These are phyloP conservation scores for Hexactinellida sp. DNA, from an alignment of 37 sponge, comb jelly and placozoan genomes.

Conservation along the genomic window DNA sequence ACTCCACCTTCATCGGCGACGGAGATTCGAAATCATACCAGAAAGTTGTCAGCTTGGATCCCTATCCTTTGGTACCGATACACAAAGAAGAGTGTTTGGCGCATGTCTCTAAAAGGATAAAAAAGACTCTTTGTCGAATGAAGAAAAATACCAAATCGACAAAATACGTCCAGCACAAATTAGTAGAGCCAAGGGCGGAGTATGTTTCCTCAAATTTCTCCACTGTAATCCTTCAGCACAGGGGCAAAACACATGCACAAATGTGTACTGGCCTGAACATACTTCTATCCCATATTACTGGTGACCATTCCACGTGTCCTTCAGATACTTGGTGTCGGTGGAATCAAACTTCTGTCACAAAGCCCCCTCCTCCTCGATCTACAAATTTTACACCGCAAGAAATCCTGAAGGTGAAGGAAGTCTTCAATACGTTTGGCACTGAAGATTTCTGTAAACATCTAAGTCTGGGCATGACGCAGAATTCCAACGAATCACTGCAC, in stretches of 20 bases:
- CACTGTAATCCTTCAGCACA: neutral
- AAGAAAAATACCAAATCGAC: neutral
- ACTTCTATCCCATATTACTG: neutral
- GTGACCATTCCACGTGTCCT: conserved; percentile 1
- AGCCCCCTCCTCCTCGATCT: neutral
- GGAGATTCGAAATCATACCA: neutral
- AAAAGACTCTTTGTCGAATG: neutral
- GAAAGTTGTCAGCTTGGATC: neutral
- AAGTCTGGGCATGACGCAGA: neutral
- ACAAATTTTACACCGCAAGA: neutral
- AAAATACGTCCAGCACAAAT: neutral
- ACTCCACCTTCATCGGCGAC: neutral
- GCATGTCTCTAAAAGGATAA: neutral
- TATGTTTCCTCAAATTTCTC: neutral
- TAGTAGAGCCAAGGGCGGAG: neutral
- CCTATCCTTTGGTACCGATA: neutral
- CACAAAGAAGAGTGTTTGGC: neutral
- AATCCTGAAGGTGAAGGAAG: neutral
- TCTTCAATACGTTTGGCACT: neutral
- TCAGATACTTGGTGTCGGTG: neutral
- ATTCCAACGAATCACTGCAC: neutral
- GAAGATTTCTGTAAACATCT: neutral
- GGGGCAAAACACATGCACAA: neutral
- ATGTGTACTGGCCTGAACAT: neutral
- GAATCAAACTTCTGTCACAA: neutral